Conservation (phyloP, 2,113 vertebrate genomes). For the Siphamia tubifer region DNA sequence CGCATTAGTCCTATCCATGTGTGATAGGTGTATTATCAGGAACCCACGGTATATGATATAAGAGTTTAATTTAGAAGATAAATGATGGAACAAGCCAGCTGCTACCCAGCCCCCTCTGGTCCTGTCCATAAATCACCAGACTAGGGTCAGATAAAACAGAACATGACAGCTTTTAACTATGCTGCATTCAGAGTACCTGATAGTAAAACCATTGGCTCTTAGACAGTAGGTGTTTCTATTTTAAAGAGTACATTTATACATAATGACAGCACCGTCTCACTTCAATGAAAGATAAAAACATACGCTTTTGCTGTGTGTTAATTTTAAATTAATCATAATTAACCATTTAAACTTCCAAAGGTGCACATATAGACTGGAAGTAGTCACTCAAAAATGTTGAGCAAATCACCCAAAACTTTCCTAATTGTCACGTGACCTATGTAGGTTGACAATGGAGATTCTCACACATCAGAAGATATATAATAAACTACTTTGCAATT, state of each 20-base stretch:
- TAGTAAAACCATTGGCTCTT: not conserved
- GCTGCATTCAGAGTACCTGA: not conserved
- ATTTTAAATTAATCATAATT: too few relatives aligned
- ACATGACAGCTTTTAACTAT: slow-evolving; percentile 1
- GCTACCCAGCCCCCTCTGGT: not conserved
- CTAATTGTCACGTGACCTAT: too few relatives aligned
- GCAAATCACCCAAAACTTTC: too few relatives aligned
- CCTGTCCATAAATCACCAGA: slow-evolving; percentile 15
- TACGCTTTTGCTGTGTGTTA: too few relatives aligned
- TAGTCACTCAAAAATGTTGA: too few relatives aligned
- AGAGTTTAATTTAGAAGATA: slow-evolving; percentile 47
- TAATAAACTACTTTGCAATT: too few relatives aligned
- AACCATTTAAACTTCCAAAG: too few relatives aligned
- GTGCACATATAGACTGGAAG: too few relatives aligned
- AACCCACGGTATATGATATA: slow-evolving; percentile 8
- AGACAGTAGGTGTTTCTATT: not conserved
- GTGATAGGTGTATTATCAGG: slow-evolving; percentile 16
- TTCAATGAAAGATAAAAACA: too few relatives aligned
- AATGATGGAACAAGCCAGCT: slow-evolving; percentile 40
- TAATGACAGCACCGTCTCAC: too few relatives aligned
- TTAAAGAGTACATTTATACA: not conserved
- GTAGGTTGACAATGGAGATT: too few relatives aligned
- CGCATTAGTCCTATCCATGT: slow-evolving; percentile 10
- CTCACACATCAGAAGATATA: too few relatives aligned
- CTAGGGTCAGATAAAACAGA: slow-evolving; percentile 4